Base-by-base conservation (phyloP, 2,888 invertebrate genomes). In the Clivina fossor region DNA sequence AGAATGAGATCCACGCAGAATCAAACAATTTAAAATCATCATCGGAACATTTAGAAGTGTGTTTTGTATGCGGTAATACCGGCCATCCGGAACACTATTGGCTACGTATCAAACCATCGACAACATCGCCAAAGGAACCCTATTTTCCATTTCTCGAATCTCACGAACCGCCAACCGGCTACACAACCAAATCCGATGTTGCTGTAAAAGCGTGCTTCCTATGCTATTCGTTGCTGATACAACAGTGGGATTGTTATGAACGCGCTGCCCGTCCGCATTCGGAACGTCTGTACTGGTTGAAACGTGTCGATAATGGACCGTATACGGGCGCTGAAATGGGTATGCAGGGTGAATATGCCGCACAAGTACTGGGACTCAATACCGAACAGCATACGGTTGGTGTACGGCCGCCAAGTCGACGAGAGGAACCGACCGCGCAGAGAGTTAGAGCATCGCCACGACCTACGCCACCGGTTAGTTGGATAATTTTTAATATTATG, bases 241-340 rank as follows among this genome's bases (percentile, higher is more conserved):
- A 93, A 72, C 95, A 95, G 75, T 95, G 95, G 95, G 90, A 94
- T 66, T 82, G 86, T 60, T 90, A 90, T 72, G 94, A 95, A 75
- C 78, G 87, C 35, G 88, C 87, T 66, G 66, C 69, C 69, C 88
- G 90, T 64, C 93, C 94, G 1, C 88, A 91, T 71, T 80, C 85
- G 61, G 92, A 93, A 71, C 78, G 95, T 49, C 82, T 94, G 68
- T 95, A 95, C 70, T 94, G 94, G 88, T 79, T 94, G 76, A 95
- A 95, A 74, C 78, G 95, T 64, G 84, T 89, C 63, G 94, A 95
- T 69, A 90, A 93, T 68, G 91, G 93, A 59, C 88, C 89, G 0
- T 94, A 89, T 67, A 93, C 91, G 20, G 83, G 92, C 2, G 91
- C 92, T 1, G 93, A 92, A 73, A 89, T 93, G 84, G 83, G 87